Evolutionary conservation across 2,113 vertebrate genomes (phyloP).

Genomic region (Laticauda colubrina): DNA sequence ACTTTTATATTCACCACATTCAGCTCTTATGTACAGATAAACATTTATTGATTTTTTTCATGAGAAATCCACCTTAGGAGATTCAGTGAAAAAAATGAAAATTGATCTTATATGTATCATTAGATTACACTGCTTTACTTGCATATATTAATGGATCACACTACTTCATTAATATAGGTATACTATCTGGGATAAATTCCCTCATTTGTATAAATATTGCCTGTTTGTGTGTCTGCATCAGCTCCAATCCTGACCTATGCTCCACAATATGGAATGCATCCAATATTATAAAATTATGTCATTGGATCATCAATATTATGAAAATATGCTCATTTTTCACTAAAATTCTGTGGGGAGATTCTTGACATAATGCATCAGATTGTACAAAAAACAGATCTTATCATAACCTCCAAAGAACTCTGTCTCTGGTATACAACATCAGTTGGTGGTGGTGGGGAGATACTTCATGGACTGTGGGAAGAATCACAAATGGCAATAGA

Average conservation of each 20-base stretch:
- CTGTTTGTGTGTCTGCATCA: neutral
- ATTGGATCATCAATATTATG: neutral
- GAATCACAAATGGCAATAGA: neutral
- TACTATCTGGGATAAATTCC: neutral
- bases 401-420: neutral
- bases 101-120: neutral
- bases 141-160: neutral
- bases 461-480: neutral
- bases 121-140: neutral
- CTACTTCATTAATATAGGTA: neutral
- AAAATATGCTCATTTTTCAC: neutral
- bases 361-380: neutral
- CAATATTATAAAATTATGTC: neutral
- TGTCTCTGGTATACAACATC: neutral
- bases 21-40: neutral
- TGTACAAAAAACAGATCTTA: slow-evolving; percentile 1
- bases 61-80: neutral
- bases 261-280: neutral
- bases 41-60: neutral
- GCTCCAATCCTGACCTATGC: neutral
- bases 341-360: neutral
- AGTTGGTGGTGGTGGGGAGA: neutral
- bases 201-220: neutral
- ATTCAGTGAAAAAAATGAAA: neutral
- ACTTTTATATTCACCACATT: neutral